These are phyloP conservation scores for Nomada fabriciana DNA, from an alignment of 2,888 invertebrate species.

Conservation along the genomic window DNA sequence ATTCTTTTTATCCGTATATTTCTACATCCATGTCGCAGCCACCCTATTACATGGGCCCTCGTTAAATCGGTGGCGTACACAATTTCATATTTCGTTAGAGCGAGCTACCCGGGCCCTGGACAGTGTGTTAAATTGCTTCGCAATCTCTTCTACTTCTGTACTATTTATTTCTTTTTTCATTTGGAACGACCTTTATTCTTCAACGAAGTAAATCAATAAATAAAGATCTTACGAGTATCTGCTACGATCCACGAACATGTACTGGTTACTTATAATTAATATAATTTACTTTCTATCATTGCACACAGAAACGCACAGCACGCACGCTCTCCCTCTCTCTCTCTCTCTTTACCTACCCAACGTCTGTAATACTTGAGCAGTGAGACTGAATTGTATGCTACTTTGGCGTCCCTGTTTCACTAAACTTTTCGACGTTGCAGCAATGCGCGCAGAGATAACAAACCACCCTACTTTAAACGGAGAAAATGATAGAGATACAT, in stretches of 20 bases:
- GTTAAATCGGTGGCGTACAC: conserved; percentile 59
- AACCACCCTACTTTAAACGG: not conserved
- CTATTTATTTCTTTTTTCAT: conserved; percentile 59
- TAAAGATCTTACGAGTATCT: not conserved
- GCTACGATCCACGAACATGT: not conserved
- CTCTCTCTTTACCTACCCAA: not conserved
- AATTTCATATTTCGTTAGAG: not conserved
- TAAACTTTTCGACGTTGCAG: not conserved
- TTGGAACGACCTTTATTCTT: conserved; percentile 17
- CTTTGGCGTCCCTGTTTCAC: not conserved
- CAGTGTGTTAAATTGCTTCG: conserved; percentile 44
- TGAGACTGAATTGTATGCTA: conserved; percentile 3
- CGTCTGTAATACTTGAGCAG: not conserved
- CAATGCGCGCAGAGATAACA: not conserved
- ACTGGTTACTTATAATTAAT: not conserved
- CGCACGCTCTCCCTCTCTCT: not conserved
- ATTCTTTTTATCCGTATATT: conserved; percentile 82
- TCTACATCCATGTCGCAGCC: conserved; percentile 80
- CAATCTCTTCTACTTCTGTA: conserved; percentile 33
- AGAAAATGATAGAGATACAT: not conserved
- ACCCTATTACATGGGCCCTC: conserved; percentile 81
- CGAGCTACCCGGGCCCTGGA: not conserved
- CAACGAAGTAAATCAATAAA: conserved; percentile 37
- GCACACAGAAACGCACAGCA: not conserved
- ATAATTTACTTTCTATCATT: conserved; percentile 6